phyloP scores from a whole-genome alignment of 2,888 invertebrate genomes.

The Andrena trimmerana region DNA sequence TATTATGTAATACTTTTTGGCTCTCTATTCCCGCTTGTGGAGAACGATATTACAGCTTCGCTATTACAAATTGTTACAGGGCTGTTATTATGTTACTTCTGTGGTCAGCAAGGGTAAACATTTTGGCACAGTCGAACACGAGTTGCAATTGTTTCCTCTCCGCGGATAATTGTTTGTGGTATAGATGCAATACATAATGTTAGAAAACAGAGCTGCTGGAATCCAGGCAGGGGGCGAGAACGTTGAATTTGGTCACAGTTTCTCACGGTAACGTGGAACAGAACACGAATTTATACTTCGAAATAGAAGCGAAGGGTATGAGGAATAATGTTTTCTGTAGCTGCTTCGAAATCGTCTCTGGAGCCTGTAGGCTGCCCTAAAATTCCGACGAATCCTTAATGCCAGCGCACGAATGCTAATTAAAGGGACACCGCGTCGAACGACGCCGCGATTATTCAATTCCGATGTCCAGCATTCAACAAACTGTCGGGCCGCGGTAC shows the following conservation, averaged over 20 bases:
- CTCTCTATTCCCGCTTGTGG: constrained; percentile 4
- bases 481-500: neutral
- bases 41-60: constrained; percentile 8
- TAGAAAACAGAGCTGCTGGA: neutral
- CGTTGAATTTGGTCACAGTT: no score
- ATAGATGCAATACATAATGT: neutral
- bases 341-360: no score
- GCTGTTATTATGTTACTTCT: constrained; percentile 12
- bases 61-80: constrained; percentile 25
- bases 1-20: constrained; percentile 28
- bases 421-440: neutral
- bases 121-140: neutral
- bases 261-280: no score
- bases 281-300: no score
- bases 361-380: neutral
- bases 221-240: neutral
- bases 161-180: neutral
- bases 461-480: neutral
- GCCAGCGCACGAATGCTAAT: constrained; percentile 9
- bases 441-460: neutral
- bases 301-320: no score
- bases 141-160: neutral
- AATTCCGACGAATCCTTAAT: neutral
- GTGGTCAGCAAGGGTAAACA: neutral
- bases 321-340: no score